Percentiles rank a stretch among this genome's conserved stretches.
Evolutionary conservation across 1,140 invertebrate species (phyloP).

Genomic region (Lordiphosa clarofinis): DNA sequence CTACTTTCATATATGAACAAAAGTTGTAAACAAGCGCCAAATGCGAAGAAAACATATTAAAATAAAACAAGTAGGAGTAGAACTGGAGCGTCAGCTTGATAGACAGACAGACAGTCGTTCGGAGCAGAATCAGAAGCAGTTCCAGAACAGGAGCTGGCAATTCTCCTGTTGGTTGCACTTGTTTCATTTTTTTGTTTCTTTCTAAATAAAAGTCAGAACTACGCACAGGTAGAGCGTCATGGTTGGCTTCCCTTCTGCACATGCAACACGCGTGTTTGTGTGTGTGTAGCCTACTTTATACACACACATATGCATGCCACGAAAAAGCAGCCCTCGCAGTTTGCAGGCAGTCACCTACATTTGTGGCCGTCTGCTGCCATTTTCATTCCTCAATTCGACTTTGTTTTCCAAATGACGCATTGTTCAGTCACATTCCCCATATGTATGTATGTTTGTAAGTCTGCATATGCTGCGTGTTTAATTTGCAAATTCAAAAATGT

Average conservation of each 20-base stretch:
- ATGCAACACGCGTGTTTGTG: constrained; percentile 24
- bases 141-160: background rate
- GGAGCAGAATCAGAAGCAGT: constrained; percentile 1
- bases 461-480: constrained; percentile 57
- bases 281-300: constrained; percentile 27
- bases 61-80: constrained; percentile 29
- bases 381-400: constrained; percentile 36
- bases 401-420: constrained; percentile 70
- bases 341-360: constrained; percentile 52
- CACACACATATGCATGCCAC: constrained; percentile 16
- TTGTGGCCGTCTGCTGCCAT: constrained; percentile 27
- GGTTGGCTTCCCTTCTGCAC: constrained; percentile 40
- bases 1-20: constrained; percentile 54
- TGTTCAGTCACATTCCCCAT: constrained; percentile 32
- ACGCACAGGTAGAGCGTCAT: constrained; percentile 40
- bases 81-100: constrained; percentile 35
- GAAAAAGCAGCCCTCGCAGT: constrained; percentile 36
- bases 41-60: constrained; percentile 56
- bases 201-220: constrained; percentile 38
- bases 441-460: constrained; percentile 1
- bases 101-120: constrained; percentile 18
- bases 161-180: constrained; percentile 26
- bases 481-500: constrained; percentile 59
- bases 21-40: constrained; percentile 55
- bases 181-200: constrained; percentile 24